Percentiles rank a stretch among this genome's conserved stretches.
Conservation (phyloP, 2,888 invertebrate species). For the Aromia moschata region DNA sequence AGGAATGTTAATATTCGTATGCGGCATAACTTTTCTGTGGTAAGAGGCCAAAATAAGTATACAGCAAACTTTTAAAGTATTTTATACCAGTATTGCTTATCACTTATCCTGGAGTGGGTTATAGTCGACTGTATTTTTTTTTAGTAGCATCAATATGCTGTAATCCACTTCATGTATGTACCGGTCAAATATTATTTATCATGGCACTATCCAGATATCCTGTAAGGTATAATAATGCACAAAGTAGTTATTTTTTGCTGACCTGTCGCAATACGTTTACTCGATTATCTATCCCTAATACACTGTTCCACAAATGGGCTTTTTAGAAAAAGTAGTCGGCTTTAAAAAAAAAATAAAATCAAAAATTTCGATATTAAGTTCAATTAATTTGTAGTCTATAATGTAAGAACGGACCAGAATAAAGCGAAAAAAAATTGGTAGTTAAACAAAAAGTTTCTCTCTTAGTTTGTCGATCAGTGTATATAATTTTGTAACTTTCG, state of each 20-base stretch:
- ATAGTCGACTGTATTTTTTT: not conserved
- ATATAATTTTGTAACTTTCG: not conserved
- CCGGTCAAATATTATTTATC: not conserved
- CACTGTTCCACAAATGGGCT: slow-evolving; percentile 20
- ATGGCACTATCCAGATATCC: slow-evolving; percentile 8
- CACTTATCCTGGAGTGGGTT: not conserved
- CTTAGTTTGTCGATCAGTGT: slow-evolving; percentile 23
- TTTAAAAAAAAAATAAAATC: not conserved
- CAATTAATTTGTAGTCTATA: not conserved
- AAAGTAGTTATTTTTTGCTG: slow-evolving; percentile 14
- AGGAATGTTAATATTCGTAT: too few relatives aligned
- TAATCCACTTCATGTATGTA: not conserved
- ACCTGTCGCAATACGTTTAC: slow-evolving; percentile 11
- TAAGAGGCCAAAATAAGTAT: too few relatives aligned
- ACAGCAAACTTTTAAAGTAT: not conserved
- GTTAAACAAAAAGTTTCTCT: not conserved
- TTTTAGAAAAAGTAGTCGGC: slow-evolving; percentile 4
- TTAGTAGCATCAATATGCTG: not conserved
- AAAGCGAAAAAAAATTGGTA: not conserved
- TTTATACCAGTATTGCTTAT: slow-evolving; percentile 1
- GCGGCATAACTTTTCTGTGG: too few relatives aligned
- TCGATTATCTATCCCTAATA: slow-evolving; percentile 1
- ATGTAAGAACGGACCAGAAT: slow-evolving; percentile 3
- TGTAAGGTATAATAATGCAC: slow-evolving; percentile 17
- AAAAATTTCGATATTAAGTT: slow-evolving; percentile 2